Evolutionary conservation across 2,888 invertebrate species (phyloP), one percentile per base, ranked within the genome.

Genomic region (Coecobrya sp.): DNA sequence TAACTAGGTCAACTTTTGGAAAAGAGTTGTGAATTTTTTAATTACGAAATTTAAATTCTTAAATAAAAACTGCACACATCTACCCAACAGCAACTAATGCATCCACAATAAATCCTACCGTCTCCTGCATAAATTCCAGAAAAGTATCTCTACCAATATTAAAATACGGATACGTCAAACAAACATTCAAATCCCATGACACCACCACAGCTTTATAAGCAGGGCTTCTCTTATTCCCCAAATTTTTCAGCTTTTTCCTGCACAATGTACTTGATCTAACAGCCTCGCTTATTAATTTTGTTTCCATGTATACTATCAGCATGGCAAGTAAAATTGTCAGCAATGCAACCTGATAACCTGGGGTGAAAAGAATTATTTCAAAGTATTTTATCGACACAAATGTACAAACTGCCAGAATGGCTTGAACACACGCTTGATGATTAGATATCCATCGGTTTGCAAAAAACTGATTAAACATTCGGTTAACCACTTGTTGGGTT

Each of bases 311-410:
- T n/a, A 25, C 68, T 10, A 85, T 22, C 2, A 85, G 3, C 7
- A 65, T 16, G 7, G n/a, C 11, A 4, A 85, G 5, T 22, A 65
- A 2, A 1, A 36, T n/a, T 2, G 65, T 13, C 0, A 85, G 10
- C 13, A 45, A 85, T 45, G 65, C 85, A 0, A 85, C 4, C 19
- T 85, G 85, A 45, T 85, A 85, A 11, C 85, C 85, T 0, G 85
- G 85, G 3, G 85, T 68, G 13, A 45, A 25, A 0, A 85, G 45
- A 16, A 68, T 13, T 13, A 42, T 0, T 5, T 65, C 85, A 85
- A 68, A 85, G 16, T 85, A 68, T 0, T 42, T n/a, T 0, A 68
- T 85, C 13, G 10, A 42, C 2, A 45, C 4, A 13, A 85, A 42
- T 2, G 13, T 36, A 0, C 25, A 22, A 4, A 85, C 16, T 3